These are phyloP conservation scores for Nipponia nippon DNA, from an alignment of 2,113 vertebrate genomes.

Conservation along the genomic window DNA sequence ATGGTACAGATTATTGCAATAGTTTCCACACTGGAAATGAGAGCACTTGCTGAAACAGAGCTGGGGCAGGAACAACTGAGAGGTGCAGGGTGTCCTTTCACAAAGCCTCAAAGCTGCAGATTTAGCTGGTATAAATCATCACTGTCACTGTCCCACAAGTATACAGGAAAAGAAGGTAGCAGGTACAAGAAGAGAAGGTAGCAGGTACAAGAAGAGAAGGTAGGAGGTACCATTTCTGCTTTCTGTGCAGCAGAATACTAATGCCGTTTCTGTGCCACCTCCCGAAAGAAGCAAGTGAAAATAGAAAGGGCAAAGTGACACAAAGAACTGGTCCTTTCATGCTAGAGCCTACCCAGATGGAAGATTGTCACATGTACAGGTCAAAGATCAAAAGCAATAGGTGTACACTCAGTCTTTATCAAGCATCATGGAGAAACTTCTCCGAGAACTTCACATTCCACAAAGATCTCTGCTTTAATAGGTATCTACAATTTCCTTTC, in stretches of 20 bases:
- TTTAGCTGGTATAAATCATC: background rate
- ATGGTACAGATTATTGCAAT: background rate
- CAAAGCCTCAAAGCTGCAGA: background rate
- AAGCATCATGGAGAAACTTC: background rate
- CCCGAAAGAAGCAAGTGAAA: background rate
- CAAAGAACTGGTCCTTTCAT: background rate
- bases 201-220: background rate
- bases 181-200: background rate
- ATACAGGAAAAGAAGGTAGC: background rate
- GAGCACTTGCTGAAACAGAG: background rate
- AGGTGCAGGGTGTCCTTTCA: accelerated
- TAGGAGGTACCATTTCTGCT: background rate
- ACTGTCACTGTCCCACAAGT: background rate
- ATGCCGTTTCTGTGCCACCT: accelerated
- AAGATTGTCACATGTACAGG: background rate
- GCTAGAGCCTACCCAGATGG: background rate
- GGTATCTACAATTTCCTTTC: background rate
- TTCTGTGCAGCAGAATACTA: background rate
- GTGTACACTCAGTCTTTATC: background rate
- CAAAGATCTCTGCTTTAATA: background rate
- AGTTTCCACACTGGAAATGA: background rate
- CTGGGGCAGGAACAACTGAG: background rate
- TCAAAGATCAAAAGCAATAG: background rate
- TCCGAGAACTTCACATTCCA: background rate
- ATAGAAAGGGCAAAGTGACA: background rate